Evolutionary conservation across 92 coral and sea anemone genomes (phyloP).

Genomic region (Epizoanthus stellaris): DNA sequence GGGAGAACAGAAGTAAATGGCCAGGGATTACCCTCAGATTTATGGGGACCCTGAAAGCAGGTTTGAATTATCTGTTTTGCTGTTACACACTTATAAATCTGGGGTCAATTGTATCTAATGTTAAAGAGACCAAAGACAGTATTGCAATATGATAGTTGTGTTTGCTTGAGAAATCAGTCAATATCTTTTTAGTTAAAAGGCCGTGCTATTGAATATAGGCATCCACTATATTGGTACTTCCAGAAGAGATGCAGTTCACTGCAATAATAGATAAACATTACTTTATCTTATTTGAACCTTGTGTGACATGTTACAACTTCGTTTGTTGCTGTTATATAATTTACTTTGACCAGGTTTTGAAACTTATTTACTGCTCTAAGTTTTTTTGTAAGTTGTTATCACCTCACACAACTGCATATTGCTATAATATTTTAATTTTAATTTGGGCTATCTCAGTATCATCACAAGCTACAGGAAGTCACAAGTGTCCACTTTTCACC

Average conservation of each 20-base stretch:
- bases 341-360: no score
- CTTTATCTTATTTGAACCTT: neutral
- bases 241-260: neutral
- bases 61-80: slow-evolving; percentile 38
- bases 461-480: no score
- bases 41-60: slow-evolving; percentile 42
- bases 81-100: slow-evolving; percentile 11
- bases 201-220: neutral
- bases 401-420: no score
- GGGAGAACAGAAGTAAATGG: neutral
- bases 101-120: slow-evolving; percentile 19
- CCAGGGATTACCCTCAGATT: neutral
- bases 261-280: neutral
- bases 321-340: no score
- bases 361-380: no score
- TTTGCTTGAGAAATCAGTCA: neutral
- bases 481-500: no score
- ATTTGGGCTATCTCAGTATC: no score
- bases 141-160: neutral
- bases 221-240: no score
- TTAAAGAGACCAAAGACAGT: neutral
- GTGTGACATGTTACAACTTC: neutral
- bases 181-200: neutral
- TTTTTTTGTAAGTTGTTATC: no score
- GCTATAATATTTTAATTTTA: no score